Evolutionary conservation across 1,140 invertebrate species (phyloP).

Genomic region (Asbolus verrucosus): DNA sequence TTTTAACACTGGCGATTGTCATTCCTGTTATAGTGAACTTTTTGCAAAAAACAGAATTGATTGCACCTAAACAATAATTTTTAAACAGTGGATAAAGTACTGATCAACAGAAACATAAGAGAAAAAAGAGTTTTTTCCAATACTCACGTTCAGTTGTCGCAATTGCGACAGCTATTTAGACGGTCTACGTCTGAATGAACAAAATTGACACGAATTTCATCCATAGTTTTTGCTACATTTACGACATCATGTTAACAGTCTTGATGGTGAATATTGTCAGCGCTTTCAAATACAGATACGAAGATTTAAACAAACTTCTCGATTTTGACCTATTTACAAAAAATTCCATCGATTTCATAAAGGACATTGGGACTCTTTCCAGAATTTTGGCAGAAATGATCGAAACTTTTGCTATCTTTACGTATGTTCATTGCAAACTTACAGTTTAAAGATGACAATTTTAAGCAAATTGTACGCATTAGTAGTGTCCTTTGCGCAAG

Average conservation of each 20-base stretch:
- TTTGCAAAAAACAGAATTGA: not conserved
- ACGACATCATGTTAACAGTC: not conserved
- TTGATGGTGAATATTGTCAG: constrained; percentile 2
- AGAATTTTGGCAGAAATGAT: constrained; percentile 10
- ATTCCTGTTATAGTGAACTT: not conserved
- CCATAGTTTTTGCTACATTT: not conserved
- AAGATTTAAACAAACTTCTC: not conserved
- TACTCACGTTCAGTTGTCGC: constrained; percentile 1
- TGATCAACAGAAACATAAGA: constrained; percentile 12
- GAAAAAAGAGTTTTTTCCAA: not conserved
- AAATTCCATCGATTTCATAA: not conserved
- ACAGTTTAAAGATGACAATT: too few relatives aligned
- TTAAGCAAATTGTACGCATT: too few relatives aligned
- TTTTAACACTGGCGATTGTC: not conserved
- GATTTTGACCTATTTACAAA: not conserved
- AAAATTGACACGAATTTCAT: not conserved
- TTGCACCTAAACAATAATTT: constrained; percentile 22
- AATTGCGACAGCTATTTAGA: too few relatives aligned
- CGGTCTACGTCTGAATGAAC: too few relatives aligned
- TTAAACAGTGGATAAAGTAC: constrained; percentile 3
- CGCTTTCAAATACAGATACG: not conserved
- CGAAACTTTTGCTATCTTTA: not conserved
- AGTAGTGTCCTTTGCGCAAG: too few relatives aligned
- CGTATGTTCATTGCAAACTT: not conserved
- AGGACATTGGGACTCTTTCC: constrained; percentile 1